Conservation (phyloP, 2,888 invertebrate genomes). For the Acutogordius australiensis region DNA sequence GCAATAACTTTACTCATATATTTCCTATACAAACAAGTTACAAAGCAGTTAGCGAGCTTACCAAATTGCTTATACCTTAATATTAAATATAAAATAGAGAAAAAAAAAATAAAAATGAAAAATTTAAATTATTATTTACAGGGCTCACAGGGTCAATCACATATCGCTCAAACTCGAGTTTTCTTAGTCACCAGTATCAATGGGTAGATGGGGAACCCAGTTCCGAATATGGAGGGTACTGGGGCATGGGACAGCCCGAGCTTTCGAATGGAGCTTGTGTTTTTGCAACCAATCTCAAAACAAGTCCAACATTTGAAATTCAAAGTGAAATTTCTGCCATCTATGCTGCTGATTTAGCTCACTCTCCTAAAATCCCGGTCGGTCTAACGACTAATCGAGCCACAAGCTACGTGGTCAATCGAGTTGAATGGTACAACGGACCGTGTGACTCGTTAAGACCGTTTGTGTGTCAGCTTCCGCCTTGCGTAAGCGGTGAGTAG, state of each 20-base stretch:
- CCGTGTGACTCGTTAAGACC: conserved; percentile 73
- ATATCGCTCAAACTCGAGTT: background rate
- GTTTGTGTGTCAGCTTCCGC: conserved; percentile 63
- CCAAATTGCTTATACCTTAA: too few relatives aligned
- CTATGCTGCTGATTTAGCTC: too few relatives aligned
- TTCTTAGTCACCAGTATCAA: conserved; percentile 17
- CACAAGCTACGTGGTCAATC: background rate
- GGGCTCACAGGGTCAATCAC: background rate
- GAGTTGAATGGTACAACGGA: conserved; percentile 48
- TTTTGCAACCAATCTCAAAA: conserved; percentile 21
- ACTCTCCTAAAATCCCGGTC: too few relatives aligned
- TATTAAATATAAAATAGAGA: too few relatives aligned
- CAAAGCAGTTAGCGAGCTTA: too few relatives aligned
- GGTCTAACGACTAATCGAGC: background rate
- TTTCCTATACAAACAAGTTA: too few relatives aligned
- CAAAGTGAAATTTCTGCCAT: background rate
- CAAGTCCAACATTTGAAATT: background rate
- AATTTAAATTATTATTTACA: too few relatives aligned
- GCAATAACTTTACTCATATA: too few relatives aligned
- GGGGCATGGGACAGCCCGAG: conserved; percentile 63
- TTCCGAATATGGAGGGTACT: conserved; percentile 35
- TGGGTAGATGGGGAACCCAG: conserved; percentile 21
- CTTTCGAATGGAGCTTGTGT: conserved; percentile 64
- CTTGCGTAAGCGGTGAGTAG: conserved; percentile 44
- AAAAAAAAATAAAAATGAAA: too few relatives aligned